Percentiles rank a stretch among this genome's conserved stretches.
Conservation (phyloP, 2,113 vertebrate species). For the Cygnus atratus region DNA sequence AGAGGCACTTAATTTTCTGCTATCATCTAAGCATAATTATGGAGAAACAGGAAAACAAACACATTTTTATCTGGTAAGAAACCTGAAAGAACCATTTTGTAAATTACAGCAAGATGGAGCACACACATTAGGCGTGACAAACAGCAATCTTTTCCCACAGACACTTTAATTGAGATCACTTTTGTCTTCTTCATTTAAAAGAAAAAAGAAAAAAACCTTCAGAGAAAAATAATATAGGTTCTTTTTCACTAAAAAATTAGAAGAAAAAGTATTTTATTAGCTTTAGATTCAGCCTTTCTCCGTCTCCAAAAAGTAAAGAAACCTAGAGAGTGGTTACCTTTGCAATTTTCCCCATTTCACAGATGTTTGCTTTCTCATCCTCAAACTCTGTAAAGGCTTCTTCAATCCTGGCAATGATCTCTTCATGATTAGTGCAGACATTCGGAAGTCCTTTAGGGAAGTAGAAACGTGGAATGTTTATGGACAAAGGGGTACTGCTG, state of each 20-base stretch:
- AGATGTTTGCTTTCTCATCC: conserved; percentile 91
- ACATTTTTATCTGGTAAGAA: neutral
- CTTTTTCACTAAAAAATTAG: neutral
- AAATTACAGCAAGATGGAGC: neutral
- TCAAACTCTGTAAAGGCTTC: conserved; percentile 87
- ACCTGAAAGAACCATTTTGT: neutral
- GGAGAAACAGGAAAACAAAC: neutral
- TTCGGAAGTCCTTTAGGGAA: conserved; percentile 94
- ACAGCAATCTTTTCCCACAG: neutral
- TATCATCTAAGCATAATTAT: neutral
- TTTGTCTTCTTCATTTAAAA: neutral
- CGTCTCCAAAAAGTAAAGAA: neutral
- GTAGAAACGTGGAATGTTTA: conserved; percentile 99
- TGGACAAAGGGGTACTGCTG: conserved; percentile 80
- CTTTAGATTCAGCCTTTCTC: neutral
- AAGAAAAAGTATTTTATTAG: neutral
- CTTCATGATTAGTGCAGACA: conserved; percentile 82
- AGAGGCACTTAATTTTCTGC: neutral
- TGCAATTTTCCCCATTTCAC: conserved; percentile 94
- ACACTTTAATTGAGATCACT: neutral
- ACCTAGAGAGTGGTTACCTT: conserved; percentile 81
- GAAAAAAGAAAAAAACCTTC: neutral
- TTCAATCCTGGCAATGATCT: conserved; percentile 86
- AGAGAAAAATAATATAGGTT: neutral
- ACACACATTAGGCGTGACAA: neutral